Conservation (phyloP, 2,797 vertebrate species). For the Lacerta viridis region DNA sequence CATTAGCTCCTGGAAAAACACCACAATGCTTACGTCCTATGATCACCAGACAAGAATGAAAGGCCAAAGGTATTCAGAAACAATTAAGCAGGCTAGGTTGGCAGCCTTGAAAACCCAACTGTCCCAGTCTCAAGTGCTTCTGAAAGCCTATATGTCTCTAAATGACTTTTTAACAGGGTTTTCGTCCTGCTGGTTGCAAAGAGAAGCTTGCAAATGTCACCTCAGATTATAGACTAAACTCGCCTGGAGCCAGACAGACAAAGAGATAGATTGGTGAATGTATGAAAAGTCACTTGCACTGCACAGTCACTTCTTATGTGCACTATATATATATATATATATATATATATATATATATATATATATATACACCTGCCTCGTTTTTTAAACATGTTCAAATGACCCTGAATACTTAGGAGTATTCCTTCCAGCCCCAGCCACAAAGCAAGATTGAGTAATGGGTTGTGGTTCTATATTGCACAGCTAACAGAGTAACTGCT, state of each 20-base stretch:
- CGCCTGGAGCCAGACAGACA: too few relatives aligned
- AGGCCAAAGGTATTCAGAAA: neutral
- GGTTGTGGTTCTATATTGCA: neutral
- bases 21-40: neutral
- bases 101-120: neutral
- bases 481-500: too few relatives aligned
- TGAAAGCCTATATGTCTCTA: neutral
- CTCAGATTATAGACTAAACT: neutral
- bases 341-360: too few relatives aligned
- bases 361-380: too few relatives aligned
- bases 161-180: slow-evolving; percentile 13
- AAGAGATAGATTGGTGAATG: neutral
- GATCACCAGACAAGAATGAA: neutral
- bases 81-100: neutral
- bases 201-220: neutral
- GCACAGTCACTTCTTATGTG: neutral
- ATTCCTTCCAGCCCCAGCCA: neutral
- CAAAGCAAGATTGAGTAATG: neutral
- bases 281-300: neutral
- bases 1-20: neutral
- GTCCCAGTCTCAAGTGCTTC: neutral
- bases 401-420: neutral
- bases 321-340: neutral
- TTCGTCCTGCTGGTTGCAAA: neutral
- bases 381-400: neutral